Conservation (phyloP, 2,888 invertebrate genomes). For the Watsonalla binaria region DNA sequence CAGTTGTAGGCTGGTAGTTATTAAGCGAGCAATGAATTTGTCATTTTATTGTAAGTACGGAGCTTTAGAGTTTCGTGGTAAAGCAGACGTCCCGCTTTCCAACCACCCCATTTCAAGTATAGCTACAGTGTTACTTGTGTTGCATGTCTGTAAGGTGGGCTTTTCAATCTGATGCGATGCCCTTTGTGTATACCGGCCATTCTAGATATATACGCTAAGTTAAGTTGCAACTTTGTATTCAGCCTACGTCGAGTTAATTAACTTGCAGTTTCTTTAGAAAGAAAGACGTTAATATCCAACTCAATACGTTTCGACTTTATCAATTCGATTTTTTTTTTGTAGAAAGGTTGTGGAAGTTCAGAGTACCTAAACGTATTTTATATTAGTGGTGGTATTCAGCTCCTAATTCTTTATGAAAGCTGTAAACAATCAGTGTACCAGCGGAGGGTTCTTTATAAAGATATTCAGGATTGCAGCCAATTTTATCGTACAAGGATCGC, state of each 20-base stretch:
- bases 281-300: not conserved
- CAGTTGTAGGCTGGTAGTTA: no score
- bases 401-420: no score
- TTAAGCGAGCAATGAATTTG: constrained; percentile 23
- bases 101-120: constrained; percentile 33
- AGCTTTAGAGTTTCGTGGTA: constrained; percentile 4
- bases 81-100: constrained; percentile 23
- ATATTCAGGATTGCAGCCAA: no score
- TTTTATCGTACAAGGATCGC: no score
- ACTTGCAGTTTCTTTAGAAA: constrained; percentile 11
- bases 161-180: constrained; percentile 58
- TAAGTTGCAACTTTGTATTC: constrained; percentile 21
- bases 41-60: not conserved
- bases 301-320: no score
- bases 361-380: no score
- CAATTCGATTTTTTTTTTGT: no score
- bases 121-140: constrained; percentile 47
- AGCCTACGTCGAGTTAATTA: constrained; percentile 38
- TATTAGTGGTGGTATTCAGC: no score
- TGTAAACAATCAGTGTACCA: no score
- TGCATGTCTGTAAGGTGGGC: constrained; percentile 62
- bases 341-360: no score
- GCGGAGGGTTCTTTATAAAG: no score
- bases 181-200: constrained; percentile 28
- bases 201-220: constrained; percentile 17